phyloP scores from a whole-genome alignment of 2,797 vertebrate genomes.

The Dromococcyx pavoninus region DNA sequence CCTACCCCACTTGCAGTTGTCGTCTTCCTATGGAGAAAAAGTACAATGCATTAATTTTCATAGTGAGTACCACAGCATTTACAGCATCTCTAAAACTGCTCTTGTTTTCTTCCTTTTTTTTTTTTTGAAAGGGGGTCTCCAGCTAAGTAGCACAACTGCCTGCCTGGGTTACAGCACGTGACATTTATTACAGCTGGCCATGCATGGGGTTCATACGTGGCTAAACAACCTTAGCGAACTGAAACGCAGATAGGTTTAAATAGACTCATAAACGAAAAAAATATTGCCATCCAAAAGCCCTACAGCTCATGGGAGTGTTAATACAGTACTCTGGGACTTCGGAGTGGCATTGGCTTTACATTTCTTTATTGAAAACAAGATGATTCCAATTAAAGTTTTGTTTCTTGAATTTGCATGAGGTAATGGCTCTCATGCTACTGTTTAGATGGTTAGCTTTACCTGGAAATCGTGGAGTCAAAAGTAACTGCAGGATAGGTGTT shows the following conservation, averaged over 20 bases:
- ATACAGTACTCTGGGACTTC: neutral
- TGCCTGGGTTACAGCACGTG: constrained; percentile 11
- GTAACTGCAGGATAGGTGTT: neutral
- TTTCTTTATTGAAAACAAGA: neutral
- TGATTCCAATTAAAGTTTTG: neutral
- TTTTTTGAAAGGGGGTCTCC: neutral
- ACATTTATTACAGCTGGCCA: neutral
- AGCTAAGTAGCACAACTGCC: neutral
- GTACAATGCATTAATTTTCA: neutral
- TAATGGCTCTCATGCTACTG: neutral
- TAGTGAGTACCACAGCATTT: neutral
- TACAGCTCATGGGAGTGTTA: neutral
- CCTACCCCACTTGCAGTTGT: neutral
- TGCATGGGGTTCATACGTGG: neutral
- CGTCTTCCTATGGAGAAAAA: neutral
- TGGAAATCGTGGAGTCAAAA: neutral
- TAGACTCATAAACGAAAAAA: neutral
- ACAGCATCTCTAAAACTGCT: neutral
- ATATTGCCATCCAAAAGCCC: neutral
- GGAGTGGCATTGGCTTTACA: neutral
- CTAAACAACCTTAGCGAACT: neutral
- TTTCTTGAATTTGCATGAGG: neutral
- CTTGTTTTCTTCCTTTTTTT: neutral
- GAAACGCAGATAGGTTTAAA: neutral
- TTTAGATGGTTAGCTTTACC: neutral